Percentiles rank a stretch among this genome's conserved stretches.
Evolutionary conservation across 2,797 vertebrate genomes (phyloP).

Genomic region (Falco rusticolus): DNA sequence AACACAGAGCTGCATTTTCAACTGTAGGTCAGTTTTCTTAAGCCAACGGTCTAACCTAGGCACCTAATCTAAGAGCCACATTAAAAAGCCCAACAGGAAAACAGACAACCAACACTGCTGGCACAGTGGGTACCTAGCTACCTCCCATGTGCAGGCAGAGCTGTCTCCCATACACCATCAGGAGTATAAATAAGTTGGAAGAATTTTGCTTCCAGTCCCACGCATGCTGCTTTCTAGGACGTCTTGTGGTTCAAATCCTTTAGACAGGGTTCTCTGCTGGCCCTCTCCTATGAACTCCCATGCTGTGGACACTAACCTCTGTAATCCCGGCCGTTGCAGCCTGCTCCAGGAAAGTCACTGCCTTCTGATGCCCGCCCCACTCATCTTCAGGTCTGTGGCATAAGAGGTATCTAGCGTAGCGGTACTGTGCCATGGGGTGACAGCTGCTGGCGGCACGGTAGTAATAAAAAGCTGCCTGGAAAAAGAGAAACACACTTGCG

Average conservation of each 20-base stretch:
- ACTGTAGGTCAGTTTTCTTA: neutral
- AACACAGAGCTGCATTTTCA: neutral
- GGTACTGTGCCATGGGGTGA: slow-evolving; percentile 90
- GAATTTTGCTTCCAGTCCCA: neutral
- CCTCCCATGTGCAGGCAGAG: neutral
- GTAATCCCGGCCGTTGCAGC: slow-evolving; percentile 83
- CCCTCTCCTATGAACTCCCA: neutral
- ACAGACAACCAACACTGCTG: neutral
- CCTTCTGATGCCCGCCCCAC: slow-evolving; percentile 66
- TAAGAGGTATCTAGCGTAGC: slow-evolving; percentile 85
- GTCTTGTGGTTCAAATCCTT: neutral
- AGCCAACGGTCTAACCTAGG: neutral
- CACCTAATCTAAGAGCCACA: neutral
- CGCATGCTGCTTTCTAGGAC: neutral
- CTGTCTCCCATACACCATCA: neutral
- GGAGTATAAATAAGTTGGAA: neutral
- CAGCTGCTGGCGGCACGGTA: slow-evolving; percentile 80
- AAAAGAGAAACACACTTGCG: neutral
- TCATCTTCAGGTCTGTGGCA: slow-evolving; percentile 67
- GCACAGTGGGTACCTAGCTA: neutral
- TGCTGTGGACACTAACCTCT: slow-evolving; percentile 76
- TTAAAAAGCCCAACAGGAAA: neutral
- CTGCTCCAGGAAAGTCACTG: slow-evolving; percentile 80
- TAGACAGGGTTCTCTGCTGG: neutral
- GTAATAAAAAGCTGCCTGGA: slow-evolving; percentile 88